phyloP scores from a whole-genome alignment of 2,888 invertebrate species.

The Ophioninae sp. region DNA sequence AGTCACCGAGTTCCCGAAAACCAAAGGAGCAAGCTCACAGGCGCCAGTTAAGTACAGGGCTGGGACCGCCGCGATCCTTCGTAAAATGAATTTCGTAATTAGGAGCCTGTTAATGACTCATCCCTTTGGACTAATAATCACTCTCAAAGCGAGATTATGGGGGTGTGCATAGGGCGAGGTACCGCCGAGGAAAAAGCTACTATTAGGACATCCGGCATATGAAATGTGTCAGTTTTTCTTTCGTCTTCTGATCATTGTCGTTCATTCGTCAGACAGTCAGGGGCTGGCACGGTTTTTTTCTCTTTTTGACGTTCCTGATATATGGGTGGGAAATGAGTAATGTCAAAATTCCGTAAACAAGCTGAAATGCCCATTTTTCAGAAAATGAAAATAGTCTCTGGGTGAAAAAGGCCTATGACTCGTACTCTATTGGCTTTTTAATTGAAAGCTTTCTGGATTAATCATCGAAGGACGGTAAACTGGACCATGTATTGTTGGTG shows the following conservation, averaged over 20 bases:
- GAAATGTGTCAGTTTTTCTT: slow-evolving; percentile 48
- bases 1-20: slow-evolving; percentile 44
- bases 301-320: neutral
- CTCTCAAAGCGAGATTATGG: slow-evolving; percentile 24
- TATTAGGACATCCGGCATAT: slow-evolving; percentile 55
- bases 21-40: slow-evolving; percentile 67
- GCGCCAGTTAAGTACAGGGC: slow-evolving; percentile 77
- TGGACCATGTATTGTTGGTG: neutral
- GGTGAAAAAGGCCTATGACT: neutral
- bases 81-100: slow-evolving; percentile 65
- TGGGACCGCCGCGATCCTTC: slow-evolving; percentile 57
- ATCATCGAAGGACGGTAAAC: neutral
- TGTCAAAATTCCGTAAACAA: neutral
- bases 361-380: neutral
- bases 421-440: neutral
- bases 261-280: neutral
- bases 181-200: slow-evolving; percentile 28
- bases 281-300: neutral
- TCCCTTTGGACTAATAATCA: slow-evolving; percentile 36
- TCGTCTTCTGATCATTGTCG: slow-evolving; percentile 24
- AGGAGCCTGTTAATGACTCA: slow-evolving; percentile 58
- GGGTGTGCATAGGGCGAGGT: slow-evolving; percentile 7
- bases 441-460: too few relatives aligned
- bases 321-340: neutral
- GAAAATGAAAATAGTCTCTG: neutral